Conservation (phyloP, 1,140 invertebrate genomes). For the Paraescarpia echinospica region DNA sequence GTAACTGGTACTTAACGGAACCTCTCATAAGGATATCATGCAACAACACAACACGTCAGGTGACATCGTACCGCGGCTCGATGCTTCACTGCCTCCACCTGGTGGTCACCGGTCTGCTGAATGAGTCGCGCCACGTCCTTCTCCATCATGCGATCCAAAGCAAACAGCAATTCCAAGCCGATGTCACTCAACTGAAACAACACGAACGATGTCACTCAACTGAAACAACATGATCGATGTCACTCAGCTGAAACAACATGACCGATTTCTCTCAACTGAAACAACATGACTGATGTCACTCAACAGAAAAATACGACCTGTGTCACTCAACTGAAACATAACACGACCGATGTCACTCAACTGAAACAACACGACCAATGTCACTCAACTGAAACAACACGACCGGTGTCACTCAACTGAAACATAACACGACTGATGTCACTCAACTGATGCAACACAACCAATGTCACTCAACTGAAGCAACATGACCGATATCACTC, state of each 20-base stretch:
- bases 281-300: neutral
- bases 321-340: conserved; percentile 64
- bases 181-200: conserved; percentile 66
- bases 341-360: conserved; percentile 67
- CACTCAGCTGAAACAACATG: neutral
- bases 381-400: conserved; percentile 63
- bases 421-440: neutral
- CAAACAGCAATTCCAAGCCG: conserved; percentile 81
- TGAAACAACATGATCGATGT: conserved; percentile 45
- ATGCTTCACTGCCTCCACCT: conserved; percentile 73
- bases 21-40: neutral
- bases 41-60: neutral
- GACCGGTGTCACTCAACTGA: neutral
- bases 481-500: too few species aligned
- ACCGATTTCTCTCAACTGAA: neutral
- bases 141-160: conserved; percentile 77
- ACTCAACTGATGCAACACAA: neutral
- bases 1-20: neutral
- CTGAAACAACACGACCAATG: conserved; percentile 65
- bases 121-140: conserved; percentile 66
- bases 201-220: conserved; percentile 68
- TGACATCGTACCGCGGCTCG: conserved; percentile 59
- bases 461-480: neutral
- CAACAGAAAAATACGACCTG: conserved; percentile 70
- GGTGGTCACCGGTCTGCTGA: conserved; percentile 72